These are phyloP conservation scores for Gastracanthus pulcherrimus DNA, from an alignment of 2,888 invertebrate genomes.

Conservation along the genomic window DNA sequence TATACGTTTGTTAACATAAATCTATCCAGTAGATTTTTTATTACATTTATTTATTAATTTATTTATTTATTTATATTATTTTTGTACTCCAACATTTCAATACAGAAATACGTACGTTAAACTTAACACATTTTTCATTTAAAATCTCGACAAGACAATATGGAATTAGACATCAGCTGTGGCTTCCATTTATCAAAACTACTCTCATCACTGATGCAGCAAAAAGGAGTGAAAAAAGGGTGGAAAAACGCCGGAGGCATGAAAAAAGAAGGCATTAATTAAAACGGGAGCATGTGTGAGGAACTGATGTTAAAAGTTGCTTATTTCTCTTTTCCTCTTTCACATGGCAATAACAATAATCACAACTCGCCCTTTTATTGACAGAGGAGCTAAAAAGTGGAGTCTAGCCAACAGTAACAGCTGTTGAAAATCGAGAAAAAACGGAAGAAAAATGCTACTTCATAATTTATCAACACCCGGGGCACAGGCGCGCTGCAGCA, in stretches of 20 bases:
- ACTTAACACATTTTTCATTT: not conserved
- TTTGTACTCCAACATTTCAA: no score
- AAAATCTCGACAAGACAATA: not conserved
- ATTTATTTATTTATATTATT: no score
- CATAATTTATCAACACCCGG: slow-evolving; percentile 18
- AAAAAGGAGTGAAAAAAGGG: not conserved
- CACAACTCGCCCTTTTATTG: slow-evolving; percentile 1
- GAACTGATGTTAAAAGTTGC: not conserved
- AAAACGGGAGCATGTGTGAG: not conserved
- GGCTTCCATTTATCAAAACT: not conserved
- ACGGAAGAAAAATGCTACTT: not conserved
- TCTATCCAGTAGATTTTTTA: no score
- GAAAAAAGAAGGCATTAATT: not conserved
- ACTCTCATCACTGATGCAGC: not conserved
- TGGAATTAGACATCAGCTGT: not conserved
- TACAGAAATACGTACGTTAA: not conserved
- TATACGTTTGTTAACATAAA: no score
- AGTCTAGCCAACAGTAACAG: not conserved
- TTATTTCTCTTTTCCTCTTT: not conserved
- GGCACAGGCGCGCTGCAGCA: no score
- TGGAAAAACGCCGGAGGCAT: not conserved
- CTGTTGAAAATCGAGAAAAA: not conserved
- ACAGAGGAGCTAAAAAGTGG: not conserved
- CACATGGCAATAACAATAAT: not conserved
- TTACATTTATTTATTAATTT: no score